These are phyloP conservation scores for Lasioglossum marginatum DNA, from an alignment of 2,888 invertebrate genomes.

Conservation along the genomic window DNA sequence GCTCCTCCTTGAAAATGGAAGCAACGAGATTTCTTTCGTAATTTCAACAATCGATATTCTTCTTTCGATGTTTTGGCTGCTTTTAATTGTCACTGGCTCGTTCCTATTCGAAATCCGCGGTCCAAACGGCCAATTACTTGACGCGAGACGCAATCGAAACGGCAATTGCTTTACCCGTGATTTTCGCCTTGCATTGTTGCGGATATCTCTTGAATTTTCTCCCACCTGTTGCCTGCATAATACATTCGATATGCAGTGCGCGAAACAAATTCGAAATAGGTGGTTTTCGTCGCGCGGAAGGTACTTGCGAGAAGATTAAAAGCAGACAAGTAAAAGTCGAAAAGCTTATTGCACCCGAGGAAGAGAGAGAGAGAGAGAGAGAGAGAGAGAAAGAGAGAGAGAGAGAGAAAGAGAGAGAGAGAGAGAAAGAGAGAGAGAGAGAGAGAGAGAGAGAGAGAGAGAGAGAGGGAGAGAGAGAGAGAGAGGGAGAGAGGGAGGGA, in stretches of 20 bases:
- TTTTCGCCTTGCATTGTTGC: background rate
- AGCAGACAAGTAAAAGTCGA: background rate
- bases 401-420: too few species aligned
- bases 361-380: background rate
- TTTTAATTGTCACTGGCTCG: background rate
- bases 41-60: background rate
- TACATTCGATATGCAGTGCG: conserved; percentile 2
- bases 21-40: background rate
- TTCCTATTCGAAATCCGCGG: background rate
- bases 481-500: background rate
- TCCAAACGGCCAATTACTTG: background rate
- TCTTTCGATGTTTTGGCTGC: background rate
- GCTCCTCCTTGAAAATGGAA: background rate
- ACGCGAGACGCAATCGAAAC: background rate
- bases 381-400: background rate
- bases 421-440: too few species aligned
- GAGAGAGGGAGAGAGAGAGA: background rate
- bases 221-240: conserved; percentile 7
- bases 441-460: too few species aligned
- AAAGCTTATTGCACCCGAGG: background rate
- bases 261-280: background rate
- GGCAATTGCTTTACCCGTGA: background rate
- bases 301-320: background rate
- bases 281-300: background rate
- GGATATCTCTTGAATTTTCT: background rate